A percentile compares a stretch with the other conserved stretches of the same genome.
These are phyloP conservation scores for Acropora yongei DNA, from an alignment of 64 coral and sea anemone genomes.

Conservation along the genomic window DNA sequence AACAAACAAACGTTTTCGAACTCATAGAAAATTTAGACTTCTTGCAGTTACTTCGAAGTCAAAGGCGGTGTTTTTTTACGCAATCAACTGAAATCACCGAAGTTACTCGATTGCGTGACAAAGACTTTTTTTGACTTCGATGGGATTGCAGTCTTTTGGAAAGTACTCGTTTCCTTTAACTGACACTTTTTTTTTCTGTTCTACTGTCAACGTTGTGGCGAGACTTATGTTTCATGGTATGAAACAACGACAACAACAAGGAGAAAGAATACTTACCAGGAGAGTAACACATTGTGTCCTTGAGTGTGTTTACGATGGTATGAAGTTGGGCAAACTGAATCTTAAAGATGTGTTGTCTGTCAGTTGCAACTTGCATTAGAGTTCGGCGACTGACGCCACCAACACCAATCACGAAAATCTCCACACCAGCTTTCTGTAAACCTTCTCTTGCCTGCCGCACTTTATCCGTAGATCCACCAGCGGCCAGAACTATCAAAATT, in stretches of 20 bases:
- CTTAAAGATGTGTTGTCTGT: constrained; percentile 25
- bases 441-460: constrained; percentile 9
- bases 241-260: neutral
- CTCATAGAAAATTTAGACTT: too few relatives aligned
- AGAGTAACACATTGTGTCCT: constrained; percentile 41
- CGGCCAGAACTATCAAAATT: constrained; percentile 1
- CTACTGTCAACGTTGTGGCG: too few relatives aligned
- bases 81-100: too few relatives aligned
- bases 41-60: too few relatives aligned
- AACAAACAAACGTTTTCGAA: too few relatives aligned
- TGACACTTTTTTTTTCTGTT: too few relatives aligned
- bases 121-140: too few relatives aligned
- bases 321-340: neutral
- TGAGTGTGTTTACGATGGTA: constrained; percentile 11
- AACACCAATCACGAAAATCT: constrained; percentile 24
- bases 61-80: too few relatives aligned
- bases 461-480: neutral
- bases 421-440: constrained; percentile 42
- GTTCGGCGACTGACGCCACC: neutral
- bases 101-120: too few relatives aligned
- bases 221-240: too few relatives aligned
- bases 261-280: constrained; percentile 33
- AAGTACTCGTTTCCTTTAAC: too few relatives aligned
- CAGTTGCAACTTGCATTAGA: constrained; percentile 32
- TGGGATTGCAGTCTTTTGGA: too few relatives aligned